These are phyloP conservation scores for Psilanteris sp. DNA, from an alignment of 1,140 invertebrate genomes.

Conservation along the genomic window DNA sequence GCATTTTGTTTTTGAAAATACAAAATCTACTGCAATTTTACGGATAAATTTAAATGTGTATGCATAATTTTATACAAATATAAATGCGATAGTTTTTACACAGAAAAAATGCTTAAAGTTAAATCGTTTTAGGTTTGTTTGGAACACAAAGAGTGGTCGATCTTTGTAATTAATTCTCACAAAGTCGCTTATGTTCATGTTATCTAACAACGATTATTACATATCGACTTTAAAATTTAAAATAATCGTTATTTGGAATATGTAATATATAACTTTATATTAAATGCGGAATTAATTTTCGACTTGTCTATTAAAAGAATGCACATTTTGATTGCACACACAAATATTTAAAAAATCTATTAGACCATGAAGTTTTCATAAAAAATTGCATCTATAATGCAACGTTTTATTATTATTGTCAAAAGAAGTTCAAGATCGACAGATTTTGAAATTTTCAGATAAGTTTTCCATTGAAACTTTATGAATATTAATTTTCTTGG, in stretches of 20 bases:
- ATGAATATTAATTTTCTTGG: slow-evolving; percentile 2
- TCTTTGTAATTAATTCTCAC: slow-evolving; percentile 34
- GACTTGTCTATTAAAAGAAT: no score
- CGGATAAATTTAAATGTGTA: not conserved
- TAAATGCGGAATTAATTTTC: no score
- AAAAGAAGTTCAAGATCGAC: slow-evolving; percentile 15
- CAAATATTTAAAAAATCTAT: not conserved
- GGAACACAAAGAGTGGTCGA: slow-evolving; percentile 47
- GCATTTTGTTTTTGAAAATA: not conserved
- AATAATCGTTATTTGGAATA: no score
- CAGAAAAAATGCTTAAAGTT: not conserved
- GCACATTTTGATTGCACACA: slow-evolving; percentile 6
- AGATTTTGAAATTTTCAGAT: not conserved
- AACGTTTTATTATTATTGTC: slow-evolving; percentile 31
- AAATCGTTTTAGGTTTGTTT: not conserved
- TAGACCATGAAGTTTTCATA: not conserved
- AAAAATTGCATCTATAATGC: slow-evolving; percentile 29
- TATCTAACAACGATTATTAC: no score
- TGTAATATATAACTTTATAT: no score
- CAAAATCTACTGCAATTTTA: slow-evolving; percentile 2
- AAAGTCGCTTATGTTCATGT: slow-evolving; percentile 1
- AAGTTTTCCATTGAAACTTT: no score
- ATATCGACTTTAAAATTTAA: no score
- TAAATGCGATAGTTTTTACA: not conserved
- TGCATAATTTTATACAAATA: not conserved